These are phyloP conservation scores for Xylota segnis DNA, from an alignment of 2,888 invertebrate genomes.

Conservation along the genomic window DNA sequence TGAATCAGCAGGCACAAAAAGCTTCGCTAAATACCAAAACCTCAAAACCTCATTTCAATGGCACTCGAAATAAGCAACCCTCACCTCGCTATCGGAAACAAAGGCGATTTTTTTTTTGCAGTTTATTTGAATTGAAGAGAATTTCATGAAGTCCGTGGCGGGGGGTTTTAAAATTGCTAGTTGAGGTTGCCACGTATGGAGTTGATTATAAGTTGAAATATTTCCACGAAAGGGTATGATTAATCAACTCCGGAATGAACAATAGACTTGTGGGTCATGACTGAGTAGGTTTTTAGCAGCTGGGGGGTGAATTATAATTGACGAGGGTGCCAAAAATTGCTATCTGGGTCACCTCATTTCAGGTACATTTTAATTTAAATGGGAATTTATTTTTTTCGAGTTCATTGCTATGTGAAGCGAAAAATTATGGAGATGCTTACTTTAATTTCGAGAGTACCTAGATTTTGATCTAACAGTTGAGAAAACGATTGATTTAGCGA, in stretches of 20 bases:
- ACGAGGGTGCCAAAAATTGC: conserved; percentile 1
- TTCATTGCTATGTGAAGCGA: background rate
- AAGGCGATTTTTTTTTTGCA: conserved; percentile 15
- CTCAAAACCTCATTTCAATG: conserved; percentile 70
- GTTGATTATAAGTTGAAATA: conserved; percentile 61
- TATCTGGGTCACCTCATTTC: conserved; percentile 30
- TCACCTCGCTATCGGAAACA: conserved; percentile 8
- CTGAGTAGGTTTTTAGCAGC: conserved; percentile 12
- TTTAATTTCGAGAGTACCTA: background rate
- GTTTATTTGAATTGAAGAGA: conserved; percentile 42
- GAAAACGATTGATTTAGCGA: too few species aligned
- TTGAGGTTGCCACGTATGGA: conserved; percentile 42
- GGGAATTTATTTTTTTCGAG: background rate
- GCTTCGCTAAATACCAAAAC: conserved; percentile 57
- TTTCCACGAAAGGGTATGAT: conserved; percentile 56
- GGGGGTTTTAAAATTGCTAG: conserved; percentile 35
- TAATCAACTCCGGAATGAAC: conserved; percentile 58
- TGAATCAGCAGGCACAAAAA: conserved; percentile 9
- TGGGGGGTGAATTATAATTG: conserved; percentile 20
- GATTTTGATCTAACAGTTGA: background rate
- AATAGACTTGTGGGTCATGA: conserved; percentile 43
- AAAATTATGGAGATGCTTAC: background rate
- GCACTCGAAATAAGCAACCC: conserved; percentile 20
- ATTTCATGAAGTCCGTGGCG: conserved; percentile 7
- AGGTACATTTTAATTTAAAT: background rate